A percentile compares a stretch with the other conserved stretches of the same genome.
Conservation (phyloP, 2,888 invertebrate species). For the Aquatica leii region DNA sequence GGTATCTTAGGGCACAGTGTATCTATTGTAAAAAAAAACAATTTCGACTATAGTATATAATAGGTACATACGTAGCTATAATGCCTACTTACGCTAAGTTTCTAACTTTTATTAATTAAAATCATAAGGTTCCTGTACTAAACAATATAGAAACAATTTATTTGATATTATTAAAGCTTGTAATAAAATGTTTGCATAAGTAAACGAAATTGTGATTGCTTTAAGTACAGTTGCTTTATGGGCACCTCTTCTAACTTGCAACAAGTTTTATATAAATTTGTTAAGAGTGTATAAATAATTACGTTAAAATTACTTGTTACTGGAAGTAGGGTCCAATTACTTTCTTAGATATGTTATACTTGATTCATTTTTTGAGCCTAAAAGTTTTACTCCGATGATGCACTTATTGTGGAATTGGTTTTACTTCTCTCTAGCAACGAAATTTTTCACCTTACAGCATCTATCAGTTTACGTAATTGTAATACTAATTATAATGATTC, state of each 20-base stretch:
- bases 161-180: conserved; percentile 17
- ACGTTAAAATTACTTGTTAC: conserved; percentile 17
- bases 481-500: conserved; percentile 2
- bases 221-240: conserved; percentile 28
- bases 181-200: conserved; percentile 6
- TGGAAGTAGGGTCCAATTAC: conserved; percentile 37
- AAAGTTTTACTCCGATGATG: conserved; percentile 10
- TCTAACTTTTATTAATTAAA: conserved; percentile 13
- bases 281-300: conserved; percentile 24
- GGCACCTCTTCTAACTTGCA: conserved; percentile 28
- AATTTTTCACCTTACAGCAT: conserved; percentile 16
- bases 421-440: conserved; percentile 27
- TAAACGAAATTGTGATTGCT: conserved; percentile 21
- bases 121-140: conserved; percentile 30
- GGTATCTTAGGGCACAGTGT: conserved; percentile 46
- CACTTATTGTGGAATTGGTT: conserved; percentile 23
- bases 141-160: conserved; percentile 9
- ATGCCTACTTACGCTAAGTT: conserved; percentile 38
- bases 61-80: conserved; percentile 27
- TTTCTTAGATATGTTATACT: conserved; percentile 15
- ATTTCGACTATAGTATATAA: conserved; percentile 28
- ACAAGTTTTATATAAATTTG: conserved; percentile 30
- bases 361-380: conserved; percentile 6
- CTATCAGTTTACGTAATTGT: neutral
- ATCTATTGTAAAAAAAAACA: conserved; percentile 29